Percentiles rank a stretch among this genome's conserved stretches.
phyloP scores from a whole-genome alignment of 2,113 vertebrate species.

The Setophaga kirtlandii region DNA sequence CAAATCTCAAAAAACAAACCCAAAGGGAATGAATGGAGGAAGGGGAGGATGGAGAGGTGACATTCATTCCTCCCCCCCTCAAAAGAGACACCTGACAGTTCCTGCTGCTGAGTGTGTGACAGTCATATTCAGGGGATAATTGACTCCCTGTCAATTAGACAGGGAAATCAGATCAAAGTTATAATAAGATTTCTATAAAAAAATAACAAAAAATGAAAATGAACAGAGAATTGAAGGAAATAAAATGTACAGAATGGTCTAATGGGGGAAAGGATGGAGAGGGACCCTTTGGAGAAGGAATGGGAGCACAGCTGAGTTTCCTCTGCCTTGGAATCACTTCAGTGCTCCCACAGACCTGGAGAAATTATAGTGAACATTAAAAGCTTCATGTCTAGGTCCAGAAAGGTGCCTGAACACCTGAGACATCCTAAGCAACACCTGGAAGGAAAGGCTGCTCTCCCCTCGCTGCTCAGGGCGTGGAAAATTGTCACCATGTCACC shows the following conservation, averaged over 20 bases:
- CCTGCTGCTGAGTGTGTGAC: background rate
- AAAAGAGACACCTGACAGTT: background rate
- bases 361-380: rapidly evolving
- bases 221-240: background rate
- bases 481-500: rapidly evolving
- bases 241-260: rapidly evolving
- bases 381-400: background rate
- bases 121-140: background rate
- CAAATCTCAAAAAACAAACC: background rate
- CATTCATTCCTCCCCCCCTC: background rate
- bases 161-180: background rate
- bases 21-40: background rate
- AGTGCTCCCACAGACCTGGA: too few relatives aligned
- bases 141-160: constrained; percentile 42
- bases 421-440: background rate
- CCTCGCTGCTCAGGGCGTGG: background rate
- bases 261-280: background rate
- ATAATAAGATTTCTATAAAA: background rate
- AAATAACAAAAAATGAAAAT: background rate
- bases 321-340: background rate
- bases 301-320: background rate
- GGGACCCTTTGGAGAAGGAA: background rate
- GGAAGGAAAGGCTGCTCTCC: background rate
- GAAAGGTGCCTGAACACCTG: background rate
- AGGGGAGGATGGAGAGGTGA: background rate